These are phyloP conservation scores for Cephalopholis sonnerati DNA, from an alignment of 2,113 vertebrate genomes.

Conservation along the genomic window DNA sequence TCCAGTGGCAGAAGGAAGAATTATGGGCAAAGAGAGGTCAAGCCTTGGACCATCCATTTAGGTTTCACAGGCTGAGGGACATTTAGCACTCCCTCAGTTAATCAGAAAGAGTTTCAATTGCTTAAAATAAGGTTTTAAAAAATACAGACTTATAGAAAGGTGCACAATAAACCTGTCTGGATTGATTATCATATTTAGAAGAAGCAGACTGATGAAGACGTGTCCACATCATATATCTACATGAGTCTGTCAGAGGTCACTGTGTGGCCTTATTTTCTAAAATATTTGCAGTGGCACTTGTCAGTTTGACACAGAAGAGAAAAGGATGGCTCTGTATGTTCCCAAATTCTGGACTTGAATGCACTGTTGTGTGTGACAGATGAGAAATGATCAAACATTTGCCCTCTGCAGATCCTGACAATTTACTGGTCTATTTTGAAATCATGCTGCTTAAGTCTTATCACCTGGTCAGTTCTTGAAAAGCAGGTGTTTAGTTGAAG, in stretches of 20 bases:
- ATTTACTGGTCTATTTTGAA: background rate
- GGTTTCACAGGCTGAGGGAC: slow-evolving; percentile 13
- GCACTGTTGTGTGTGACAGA: background rate
- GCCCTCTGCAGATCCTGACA: background rate
- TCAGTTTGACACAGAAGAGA: slow-evolving; percentile 11
- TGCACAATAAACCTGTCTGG: background rate
- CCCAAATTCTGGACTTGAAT: background rate
- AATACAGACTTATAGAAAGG: too few relatives aligned
- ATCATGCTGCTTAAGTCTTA: background rate
- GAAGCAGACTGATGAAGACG: background rate
- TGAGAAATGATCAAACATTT: background rate
- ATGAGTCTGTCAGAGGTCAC: background rate
- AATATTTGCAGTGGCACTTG: slow-evolving; percentile 8
- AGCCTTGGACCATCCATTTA: slow-evolving; percentile 16
- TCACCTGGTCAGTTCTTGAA: background rate
- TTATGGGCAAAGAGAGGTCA: slow-evolving; percentile 43
- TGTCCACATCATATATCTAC: background rate
- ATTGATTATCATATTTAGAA: background rate
- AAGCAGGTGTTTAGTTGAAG: background rate
- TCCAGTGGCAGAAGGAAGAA: slow-evolving; percentile 60
- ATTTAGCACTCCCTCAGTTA: background rate
- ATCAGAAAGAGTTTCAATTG: background rate
- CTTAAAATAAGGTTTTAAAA: background rate
- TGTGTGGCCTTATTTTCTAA: background rate
- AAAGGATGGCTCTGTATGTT: background rate